Percentiles rank a stretch among this genome's conserved stretches.
phyloP scores from a whole-genome alignment of 2,113 vertebrate genomes.

The Xiphias gladius region DNA sequence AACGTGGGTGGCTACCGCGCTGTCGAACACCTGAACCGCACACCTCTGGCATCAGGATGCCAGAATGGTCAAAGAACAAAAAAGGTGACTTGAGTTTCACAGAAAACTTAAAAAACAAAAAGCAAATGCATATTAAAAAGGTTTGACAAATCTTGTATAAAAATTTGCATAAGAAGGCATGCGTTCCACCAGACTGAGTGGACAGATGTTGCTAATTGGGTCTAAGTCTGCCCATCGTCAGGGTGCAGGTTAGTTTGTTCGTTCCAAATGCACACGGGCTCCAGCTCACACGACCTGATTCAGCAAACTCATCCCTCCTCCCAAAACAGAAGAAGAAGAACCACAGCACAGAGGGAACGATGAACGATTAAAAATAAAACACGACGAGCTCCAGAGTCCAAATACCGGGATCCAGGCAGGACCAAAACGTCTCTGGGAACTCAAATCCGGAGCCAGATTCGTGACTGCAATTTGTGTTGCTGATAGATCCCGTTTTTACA shows the following conservation, averaged over 20 bases:
- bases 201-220: conserved; percentile 52
- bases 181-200: conserved; percentile 61
- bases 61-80: conserved; percentile 61
- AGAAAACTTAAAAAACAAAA: conserved; percentile 68
- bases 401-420: background rate
- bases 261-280: conserved; percentile 50
- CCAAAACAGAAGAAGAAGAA: conserved; percentile 42
- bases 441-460: conserved; percentile 2
- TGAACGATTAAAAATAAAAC: conserved; percentile 33
- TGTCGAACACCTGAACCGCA: conserved; percentile 1
- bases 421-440: background rate
- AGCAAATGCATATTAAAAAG: conserved; percentile 81
- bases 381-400: background rate
- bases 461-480: background rate
- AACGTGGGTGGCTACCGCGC: conserved; percentile 1
- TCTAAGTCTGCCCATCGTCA: conserved; percentile 40
- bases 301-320: conserved; percentile 52
- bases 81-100: conserved; percentile 75
- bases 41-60: conserved; percentile 44
- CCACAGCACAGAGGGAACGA: conserved; percentile 38
- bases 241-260: conserved; percentile 66
- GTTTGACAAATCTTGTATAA: conserved; percentile 77
- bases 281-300: conserved; percentile 64
- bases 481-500: conserved; percentile 9
- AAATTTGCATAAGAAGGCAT: conserved; percentile 87